These are phyloP conservation scores for Cheumatopsyche charites DNA, from an alignment of 1,140 invertebrate genomes.

Conservation along the genomic window DNA sequence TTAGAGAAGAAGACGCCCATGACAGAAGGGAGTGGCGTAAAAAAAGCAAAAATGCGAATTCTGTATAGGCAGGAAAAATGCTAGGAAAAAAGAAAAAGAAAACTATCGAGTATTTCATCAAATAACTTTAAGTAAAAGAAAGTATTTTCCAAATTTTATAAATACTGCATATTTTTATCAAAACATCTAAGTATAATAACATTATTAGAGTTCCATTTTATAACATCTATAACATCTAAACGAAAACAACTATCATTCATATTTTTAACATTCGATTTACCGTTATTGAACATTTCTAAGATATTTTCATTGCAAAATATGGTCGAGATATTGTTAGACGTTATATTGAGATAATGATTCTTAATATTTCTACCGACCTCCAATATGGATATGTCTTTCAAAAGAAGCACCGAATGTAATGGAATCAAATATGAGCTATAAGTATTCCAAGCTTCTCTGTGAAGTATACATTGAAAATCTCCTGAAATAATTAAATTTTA, in stretches of 20 bases:
- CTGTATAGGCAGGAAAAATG: too few relatives aligned
- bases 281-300: constrained; percentile 22
- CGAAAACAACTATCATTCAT: neutral
- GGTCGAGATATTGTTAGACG: constrained; percentile 41
- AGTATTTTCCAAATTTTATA: too few relatives aligned
- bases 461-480: constrained; percentile 45
- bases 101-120: too few relatives aligned
- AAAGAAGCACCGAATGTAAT: constrained; percentile 41
- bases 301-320: constrained; percentile 43
- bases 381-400: constrained; percentile 40
- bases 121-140: too few relatives aligned
- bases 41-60: too few relatives aligned
- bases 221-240: neutral
- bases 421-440: constrained; percentile 39
- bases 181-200: neutral
- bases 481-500: constrained; percentile 38
- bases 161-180: too few relatives aligned
- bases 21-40: too few relatives aligned
- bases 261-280: constrained; percentile 2
- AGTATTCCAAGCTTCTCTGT: constrained; percentile 44
- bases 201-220: neutral
- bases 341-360: constrained; percentile 46
- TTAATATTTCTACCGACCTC: constrained; percentile 38
- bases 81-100: too few relatives aligned
- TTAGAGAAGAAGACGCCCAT: too few relatives aligned